Evolutionary conservation across 2,113 vertebrate genomes (phyloP), one percentile per base, ranked within the genome.

Genomic region (Nycticebus coucang): DNA sequence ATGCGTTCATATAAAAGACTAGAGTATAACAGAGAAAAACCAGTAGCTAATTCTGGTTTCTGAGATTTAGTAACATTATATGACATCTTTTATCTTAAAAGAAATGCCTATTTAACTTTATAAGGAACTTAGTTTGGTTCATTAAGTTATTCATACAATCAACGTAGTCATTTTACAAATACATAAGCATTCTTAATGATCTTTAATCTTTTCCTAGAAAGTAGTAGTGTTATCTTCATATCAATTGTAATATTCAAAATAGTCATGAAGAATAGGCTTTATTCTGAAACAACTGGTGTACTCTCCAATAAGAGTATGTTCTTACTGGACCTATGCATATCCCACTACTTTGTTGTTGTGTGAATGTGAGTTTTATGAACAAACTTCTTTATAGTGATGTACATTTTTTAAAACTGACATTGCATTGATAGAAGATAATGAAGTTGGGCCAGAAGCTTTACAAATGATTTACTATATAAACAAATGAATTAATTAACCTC

Each of bases 351-450:
- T n/a, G n/a, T 92, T 72, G 30, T 60, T 89, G 71, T 28, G 53
- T 68, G 35, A 90, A 74, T 80, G 12, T 95, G 21, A 64, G 41
- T 95, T 89, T 96, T 88, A 79, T 80, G 60, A 80, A 24, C 30
- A 95, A 89, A 77, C 35, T 50, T 84, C 8, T 75, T 69, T 72
- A 87, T 87, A 62, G 62, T 6, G 35, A 45, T 45, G 33, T 45
- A 68, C 41, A n/a, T 59, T 79, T 74, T 95, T 79, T 50, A 89
- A 87, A 74, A 88, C 18, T 87, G 60, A 64, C 15, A 77, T 82
- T 50, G 62, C 2, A 74, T 0, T 95, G 62, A 91, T 33, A 88
- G 4, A 91, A 45, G 12, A 30, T 80, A 91, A 57, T 93, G 68
- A 77, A 75, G 13, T 57, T 77, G 60, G 41, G 22, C 30, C 45